Conservation (phyloP, 2,888 invertebrate species). For the Yponomeuta malinellus region DNA sequence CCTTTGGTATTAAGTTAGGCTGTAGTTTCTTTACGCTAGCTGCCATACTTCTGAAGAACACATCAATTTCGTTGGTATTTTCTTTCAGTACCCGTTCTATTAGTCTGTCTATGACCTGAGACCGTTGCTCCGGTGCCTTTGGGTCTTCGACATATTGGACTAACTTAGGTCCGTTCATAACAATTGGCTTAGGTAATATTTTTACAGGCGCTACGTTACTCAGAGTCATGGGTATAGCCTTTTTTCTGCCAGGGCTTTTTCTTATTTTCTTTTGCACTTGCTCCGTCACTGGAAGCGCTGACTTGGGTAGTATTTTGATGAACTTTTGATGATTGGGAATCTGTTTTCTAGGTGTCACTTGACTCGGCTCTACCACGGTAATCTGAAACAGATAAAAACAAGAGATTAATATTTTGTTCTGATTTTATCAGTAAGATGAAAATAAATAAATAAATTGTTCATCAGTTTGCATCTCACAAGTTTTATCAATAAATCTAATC, state of each 20-base stretch:
- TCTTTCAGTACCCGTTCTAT: slow-evolving; percentile 65
- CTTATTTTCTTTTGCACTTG: slow-evolving; percentile 39
- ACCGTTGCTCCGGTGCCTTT: slow-evolving; percentile 37
- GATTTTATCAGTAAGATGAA: no score
- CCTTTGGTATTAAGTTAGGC: slow-evolving; percentile 67
- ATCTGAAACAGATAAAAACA: slow-evolving; percentile 46
- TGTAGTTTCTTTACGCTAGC: slow-evolving; percentile 68
- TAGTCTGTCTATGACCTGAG: slow-evolving; percentile 58
- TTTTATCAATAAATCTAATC: no score
- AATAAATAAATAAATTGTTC: no score
- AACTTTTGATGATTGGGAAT: slow-evolving; percentile 3
- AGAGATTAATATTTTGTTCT: no score
- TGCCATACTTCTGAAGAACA: slow-evolving; percentile 69
- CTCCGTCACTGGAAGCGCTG: not conserved
- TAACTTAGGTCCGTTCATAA: slow-evolving; percentile 53
- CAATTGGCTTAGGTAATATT: slow-evolving; percentile 62
- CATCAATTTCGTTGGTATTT: slow-evolving; percentile 67
- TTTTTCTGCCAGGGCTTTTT: slow-evolving; percentile 47
- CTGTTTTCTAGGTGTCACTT: slow-evolving; percentile 21
- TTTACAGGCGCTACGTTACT: slow-evolving; percentile 53
- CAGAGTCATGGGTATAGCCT: slow-evolving; percentile 44
- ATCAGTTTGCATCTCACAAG: no score
- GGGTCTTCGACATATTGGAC: slow-evolving; percentile 53
- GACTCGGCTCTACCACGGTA: slow-evolving; percentile 52
- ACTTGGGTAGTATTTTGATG: slow-evolving; percentile 41